Percentiles rank a stretch among this genome's conserved stretches.
phyloP scores from a whole-genome alignment of 2,888 invertebrate genomes.

The Baccha elongata region DNA sequence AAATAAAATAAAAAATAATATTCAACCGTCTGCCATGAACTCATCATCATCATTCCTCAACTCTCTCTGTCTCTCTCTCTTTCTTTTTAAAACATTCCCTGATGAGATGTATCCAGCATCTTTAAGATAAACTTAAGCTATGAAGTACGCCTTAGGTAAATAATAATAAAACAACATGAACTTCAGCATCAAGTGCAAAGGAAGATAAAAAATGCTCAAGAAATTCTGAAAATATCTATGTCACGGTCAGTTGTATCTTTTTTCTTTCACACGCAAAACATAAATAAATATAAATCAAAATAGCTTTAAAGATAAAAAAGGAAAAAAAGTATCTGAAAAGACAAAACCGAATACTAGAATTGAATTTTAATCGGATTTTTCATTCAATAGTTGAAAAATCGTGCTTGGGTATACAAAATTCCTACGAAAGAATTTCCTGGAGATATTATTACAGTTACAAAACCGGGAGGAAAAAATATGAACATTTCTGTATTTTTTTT shows the following conservation, averaged over 20 bases:
- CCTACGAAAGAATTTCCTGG: background rate
- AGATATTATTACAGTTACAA: slow-evolving; percentile 17
- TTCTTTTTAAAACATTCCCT: background rate
- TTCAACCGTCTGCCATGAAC: background rate
- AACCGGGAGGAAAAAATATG: slow-evolving; percentile 3
- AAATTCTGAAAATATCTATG: slow-evolving; percentile 49
- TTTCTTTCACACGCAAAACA: slow-evolving; percentile 5
- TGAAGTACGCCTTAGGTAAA: slow-evolving; percentile 12
- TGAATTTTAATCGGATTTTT: slow-evolving; percentile 65
- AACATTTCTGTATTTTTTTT: slow-evolving; percentile 10
- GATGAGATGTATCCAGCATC: background rate
- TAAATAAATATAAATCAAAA: slow-evolving; percentile 37
- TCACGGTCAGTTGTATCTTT: slow-evolving; percentile 54
- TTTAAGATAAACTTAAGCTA: slow-evolving; percentile 8
- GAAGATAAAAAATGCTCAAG: slow-evolving; percentile 33
- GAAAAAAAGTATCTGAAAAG: background rate
- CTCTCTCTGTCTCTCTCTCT: background rate
- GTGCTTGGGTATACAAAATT: background rate
- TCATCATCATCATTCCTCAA: background rate
- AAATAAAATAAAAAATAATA: background rate
- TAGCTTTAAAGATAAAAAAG: background rate
- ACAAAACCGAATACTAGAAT: slow-evolving; percentile 23
- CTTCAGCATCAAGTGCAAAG: background rate
- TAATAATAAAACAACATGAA: slow-evolving; percentile 14
- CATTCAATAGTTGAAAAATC: no score